These are phyloP conservation scores for Petroica traversi DNA, from an alignment of 2,113 vertebrate genomes.

Conservation along the genomic window DNA sequence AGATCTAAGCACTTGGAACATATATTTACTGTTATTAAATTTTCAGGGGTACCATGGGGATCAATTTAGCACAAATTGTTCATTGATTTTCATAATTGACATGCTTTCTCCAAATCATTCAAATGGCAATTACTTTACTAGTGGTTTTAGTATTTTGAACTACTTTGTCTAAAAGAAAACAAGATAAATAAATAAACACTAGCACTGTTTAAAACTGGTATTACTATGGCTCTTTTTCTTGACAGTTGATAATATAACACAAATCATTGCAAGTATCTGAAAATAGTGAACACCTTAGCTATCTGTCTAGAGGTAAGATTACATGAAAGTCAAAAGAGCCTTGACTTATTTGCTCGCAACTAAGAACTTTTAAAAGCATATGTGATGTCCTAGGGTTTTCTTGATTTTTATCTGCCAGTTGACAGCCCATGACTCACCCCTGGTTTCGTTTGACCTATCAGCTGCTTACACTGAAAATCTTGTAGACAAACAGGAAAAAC, in stretches of 20 bases:
- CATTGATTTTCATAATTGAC: background rate
- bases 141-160: background rate
- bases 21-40: background rate
- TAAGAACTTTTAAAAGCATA: background rate
- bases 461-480: background rate
- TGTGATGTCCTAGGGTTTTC: background rate
- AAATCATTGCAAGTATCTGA: background rate
- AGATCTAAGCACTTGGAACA: background rate
- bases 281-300: background rate
- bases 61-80: slow-evolving; percentile 1
- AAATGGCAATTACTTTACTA: background rate
- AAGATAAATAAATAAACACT: background rate
- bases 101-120: background rate
- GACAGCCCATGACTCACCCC: background rate
- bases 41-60: background rate
- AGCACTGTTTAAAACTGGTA: background rate
- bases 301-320: background rate
- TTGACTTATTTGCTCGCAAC: background rate
- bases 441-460: background rate
- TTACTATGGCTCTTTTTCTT: background rate
- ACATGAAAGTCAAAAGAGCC: background rate
- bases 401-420: background rate
- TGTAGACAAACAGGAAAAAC: background rate
- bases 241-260: background rate
- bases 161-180: background rate